These are phyloP conservation scores for Rhagonycha fulva DNA, from an alignment of 2,888 invertebrate genomes.

Conservation along the genomic window DNA sequence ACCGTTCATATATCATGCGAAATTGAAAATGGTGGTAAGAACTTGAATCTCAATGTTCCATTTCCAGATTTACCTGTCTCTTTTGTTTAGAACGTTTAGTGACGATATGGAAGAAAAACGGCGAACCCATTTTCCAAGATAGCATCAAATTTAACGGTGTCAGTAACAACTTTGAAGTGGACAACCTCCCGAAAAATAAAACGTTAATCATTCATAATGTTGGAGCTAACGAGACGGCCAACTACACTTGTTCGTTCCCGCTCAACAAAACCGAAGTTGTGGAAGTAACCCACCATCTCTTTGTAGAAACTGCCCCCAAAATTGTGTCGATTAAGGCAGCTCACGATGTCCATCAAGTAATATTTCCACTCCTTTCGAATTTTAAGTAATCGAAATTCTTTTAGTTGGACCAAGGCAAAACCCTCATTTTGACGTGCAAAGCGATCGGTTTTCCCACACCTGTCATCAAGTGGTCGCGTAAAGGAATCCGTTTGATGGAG, in stretches of 20 bases:
- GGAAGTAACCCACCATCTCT: slow-evolving; percentile 16
- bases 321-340: slow-evolving; percentile 25
- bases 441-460: slow-evolving; percentile 55
- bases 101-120: slow-evolving; percentile 37
- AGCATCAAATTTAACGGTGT: slow-evolving; percentile 17
- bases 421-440: slow-evolving; percentile 51
- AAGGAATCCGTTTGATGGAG: slow-evolving; percentile 37
- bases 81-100: not conserved
- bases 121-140: slow-evolving; percentile 37
- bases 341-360: slow-evolving; percentile 18
- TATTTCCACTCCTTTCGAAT: not conserved
- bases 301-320: slow-evolving; percentile 25
- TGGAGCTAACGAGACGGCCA: slow-evolving; percentile 24
- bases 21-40: slow-evolving; percentile 43
- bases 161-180: slow-evolving; percentile 12
- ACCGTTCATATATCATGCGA: slow-evolving; percentile 51
- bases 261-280: not conserved
- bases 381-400: not conserved
- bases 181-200: not conserved
- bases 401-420: slow-evolving; percentile 50
- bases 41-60: not conserved
- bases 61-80: not conserved
- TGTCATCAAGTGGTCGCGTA: slow-evolving; percentile 52
- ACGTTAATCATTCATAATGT: slow-evolving; percentile 20
- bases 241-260: slow-evolving; percentile 19